phyloP scores from a whole-genome alignment of 2,797 vertebrate species.

The Phataginus tricuspis region DNA sequence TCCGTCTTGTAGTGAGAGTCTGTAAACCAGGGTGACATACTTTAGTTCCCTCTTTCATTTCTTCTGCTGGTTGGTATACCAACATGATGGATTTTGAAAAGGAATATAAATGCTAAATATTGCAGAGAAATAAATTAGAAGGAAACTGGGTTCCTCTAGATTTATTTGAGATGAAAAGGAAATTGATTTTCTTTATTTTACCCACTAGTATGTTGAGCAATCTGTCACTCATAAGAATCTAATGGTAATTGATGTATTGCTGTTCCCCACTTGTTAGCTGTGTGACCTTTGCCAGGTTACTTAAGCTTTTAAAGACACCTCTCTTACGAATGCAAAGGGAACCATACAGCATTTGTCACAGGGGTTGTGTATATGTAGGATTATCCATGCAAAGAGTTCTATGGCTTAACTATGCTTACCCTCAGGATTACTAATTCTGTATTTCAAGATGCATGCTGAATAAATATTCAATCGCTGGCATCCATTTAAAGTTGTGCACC shows the following conservation, averaged over 20 bases:
- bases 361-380: neutral
- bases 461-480: neutral
- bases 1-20: neutral
- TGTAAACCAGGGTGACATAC: neutral
- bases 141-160: neutral
- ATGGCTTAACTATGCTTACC: neutral
- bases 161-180: neutral
- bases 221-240: neutral
- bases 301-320: neutral
- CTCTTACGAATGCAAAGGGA: neutral
- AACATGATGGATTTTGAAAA: neutral
- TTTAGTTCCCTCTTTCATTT: neutral
- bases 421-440: neutral
- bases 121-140: neutral
- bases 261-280: neutral
- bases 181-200: neutral
- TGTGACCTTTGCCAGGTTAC: neutral
- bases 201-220: neutral
- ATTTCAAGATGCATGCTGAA: neutral
- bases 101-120: neutral
- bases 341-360: neutral
- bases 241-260: neutral
- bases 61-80: neutral
- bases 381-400: neutral
- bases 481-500: neutral